Conservation (phyloP, 37 sponge, comb jelly and placozoan species). For the Cladorhizidae sp. region DNA sequence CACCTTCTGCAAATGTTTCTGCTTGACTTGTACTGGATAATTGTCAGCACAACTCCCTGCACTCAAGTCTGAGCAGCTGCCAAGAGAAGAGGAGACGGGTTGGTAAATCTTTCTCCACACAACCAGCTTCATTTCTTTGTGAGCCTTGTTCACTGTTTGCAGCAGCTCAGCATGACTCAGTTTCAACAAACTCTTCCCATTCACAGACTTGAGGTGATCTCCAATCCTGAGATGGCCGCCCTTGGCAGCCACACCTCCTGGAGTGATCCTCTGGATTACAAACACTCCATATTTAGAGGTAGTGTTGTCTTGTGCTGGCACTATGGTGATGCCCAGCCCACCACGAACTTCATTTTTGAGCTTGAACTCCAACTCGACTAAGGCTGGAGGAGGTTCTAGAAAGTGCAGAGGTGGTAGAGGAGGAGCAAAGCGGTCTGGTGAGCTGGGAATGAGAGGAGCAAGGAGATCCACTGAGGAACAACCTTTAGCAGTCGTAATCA, state of each 20-base stretch:
- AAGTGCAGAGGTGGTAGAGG: neutral
- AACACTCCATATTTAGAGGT: constrained; percentile 37
- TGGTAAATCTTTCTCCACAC: constrained; percentile 57
- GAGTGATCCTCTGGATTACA: constrained; percentile 57
- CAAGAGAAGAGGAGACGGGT: constrained; percentile 36
- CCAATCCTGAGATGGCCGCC: constrained; percentile 62
- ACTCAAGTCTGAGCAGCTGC: constrained; percentile 34
- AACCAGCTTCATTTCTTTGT: constrained; percentile 30
- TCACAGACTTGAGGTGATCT: constrained; percentile 69
- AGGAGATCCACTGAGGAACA: too few species aligned
- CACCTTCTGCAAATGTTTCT: neutral
- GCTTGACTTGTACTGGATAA: neutral
- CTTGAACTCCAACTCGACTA: constrained; percentile 14
- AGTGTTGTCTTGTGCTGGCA: constrained; percentile 25
- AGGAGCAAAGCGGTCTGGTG: neutral
- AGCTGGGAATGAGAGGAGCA: neutral
- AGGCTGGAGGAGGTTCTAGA: constrained; percentile 21
- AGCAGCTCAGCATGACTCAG: constrained; percentile 60
- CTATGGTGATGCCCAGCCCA: constrained; percentile 70
- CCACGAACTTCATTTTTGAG: constrained; percentile 51
- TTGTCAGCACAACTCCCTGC: constrained; percentile 10
- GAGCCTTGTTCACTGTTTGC: constrained; percentile 38
- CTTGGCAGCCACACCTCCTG: constrained; percentile 62
- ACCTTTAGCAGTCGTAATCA: too few species aligned
- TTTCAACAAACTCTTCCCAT: constrained; percentile 40